phyloP scores from a whole-genome alignment of 2,888 invertebrate genomes.

The Acrobasis repandana region DNA sequence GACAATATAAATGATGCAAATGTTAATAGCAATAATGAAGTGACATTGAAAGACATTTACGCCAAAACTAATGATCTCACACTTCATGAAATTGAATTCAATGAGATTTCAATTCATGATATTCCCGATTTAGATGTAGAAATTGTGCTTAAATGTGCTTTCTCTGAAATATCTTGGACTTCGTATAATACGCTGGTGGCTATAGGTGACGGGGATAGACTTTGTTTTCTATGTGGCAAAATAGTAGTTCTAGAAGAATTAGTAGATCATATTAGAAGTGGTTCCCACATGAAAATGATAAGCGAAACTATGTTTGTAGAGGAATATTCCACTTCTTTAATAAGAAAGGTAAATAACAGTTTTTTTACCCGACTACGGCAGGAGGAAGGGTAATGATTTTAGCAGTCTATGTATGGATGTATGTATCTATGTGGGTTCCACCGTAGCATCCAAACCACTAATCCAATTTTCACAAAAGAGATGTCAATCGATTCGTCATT shows the following conservation, averaged over 20 bases:
- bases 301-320: conserved; percentile 5
- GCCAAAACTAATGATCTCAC: not conserved
- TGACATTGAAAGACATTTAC: not conserved
- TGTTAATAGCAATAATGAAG: not conserved
- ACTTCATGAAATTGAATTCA: not conserved
- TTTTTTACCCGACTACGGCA: too few species aligned
- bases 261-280: conserved; percentile 2
- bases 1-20: not conserved
- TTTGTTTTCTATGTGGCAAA: conserved; percentile 9
- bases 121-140: not conserved
- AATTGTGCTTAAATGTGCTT: not conserved
- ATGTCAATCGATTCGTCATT: too few species aligned
- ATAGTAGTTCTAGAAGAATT: not conserved
- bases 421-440: too few species aligned
- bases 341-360: conserved; percentile 5
- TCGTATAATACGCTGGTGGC: conserved; percentile 8
- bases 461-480: too few species aligned
- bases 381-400: too few species aligned
- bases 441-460: too few species aligned
- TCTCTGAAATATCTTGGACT: not conserved
- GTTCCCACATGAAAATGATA: not conserved
- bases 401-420: too few species aligned
- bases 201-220: conserved; percentile 2
- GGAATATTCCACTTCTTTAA: conserved; percentile 11
- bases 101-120: not conserved